Evolutionary conservation across 2,113 vertebrate species (phyloP).

Genomic region (Ovibos moschatus): DNA sequence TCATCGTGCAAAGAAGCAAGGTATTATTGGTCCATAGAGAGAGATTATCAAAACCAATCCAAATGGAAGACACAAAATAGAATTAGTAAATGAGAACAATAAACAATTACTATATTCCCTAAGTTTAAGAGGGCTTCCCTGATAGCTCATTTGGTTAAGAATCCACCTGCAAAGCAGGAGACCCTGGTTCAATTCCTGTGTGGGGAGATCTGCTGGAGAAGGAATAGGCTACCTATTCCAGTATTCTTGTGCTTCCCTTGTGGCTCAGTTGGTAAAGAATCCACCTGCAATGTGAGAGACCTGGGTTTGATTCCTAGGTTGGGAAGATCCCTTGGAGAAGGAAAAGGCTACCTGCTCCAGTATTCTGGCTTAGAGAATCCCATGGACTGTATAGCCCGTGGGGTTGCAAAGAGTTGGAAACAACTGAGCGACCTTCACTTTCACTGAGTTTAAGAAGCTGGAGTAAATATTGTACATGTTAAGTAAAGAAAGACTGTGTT

Average conservation of each 20-base stretch:
- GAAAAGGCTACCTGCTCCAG: not conserved
- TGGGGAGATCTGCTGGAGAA: not conserved
- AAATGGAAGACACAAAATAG: not conserved
- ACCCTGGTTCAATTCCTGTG: not conserved
- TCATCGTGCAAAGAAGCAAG: not conserved
- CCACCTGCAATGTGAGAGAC: not conserved
- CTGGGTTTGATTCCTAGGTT: not conserved
- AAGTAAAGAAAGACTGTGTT: not conserved
- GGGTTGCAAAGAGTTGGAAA: not conserved
- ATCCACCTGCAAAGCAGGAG: not conserved
- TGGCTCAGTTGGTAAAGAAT: not conserved
- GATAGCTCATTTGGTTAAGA: not conserved
- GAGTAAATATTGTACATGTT: not conserved
- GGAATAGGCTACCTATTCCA: not conserved
- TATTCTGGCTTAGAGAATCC: not conserved
- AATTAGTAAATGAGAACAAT: not conserved
- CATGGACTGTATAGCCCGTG: not conserved
- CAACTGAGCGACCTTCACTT: not conserved
- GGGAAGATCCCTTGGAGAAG: not conserved
- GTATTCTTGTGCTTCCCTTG: not conserved
- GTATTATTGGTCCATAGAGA: not conserved
- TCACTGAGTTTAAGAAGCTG: not conserved
- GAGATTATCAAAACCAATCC: not conserved
- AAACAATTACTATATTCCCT: not conserved
- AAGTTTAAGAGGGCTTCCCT: not conserved